These are phyloP conservation scores for Athripsodes cinereus DNA, from an alignment of 2,888 invertebrate genomes.

Conservation along the genomic window DNA sequence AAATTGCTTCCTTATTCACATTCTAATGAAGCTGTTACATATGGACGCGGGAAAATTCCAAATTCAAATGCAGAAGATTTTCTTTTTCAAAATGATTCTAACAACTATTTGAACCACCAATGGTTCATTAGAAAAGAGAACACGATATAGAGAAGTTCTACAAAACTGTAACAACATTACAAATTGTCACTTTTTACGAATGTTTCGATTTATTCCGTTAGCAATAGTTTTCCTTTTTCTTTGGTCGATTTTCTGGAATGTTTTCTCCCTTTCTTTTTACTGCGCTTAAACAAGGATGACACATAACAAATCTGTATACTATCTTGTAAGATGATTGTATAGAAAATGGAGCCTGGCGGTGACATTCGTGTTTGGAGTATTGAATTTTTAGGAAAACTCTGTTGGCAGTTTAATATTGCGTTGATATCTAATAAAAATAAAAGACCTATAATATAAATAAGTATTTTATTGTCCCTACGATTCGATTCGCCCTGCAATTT, in stretches of 20 bases:
- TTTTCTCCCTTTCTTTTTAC: not conserved
- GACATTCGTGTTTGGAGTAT: conserved; percentile 4
- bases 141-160: too few species aligned
- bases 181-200: not conserved
- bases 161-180: too few species aligned
- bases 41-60: not conserved
- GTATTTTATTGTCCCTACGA: too few species aligned
- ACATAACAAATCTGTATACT: not conserved
- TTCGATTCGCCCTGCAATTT: too few species aligned
- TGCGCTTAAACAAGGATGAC: not conserved
- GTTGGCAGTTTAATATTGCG: not conserved
- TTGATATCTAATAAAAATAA: not conserved
- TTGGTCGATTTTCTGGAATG: not conserved
- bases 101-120: too few species aligned
- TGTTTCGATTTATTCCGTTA: not conserved
- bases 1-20: too few species aligned
- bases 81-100: not conserved
- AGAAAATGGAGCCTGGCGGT: conserved; percentile 8
- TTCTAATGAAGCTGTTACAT: too few species aligned
- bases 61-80: not conserved
- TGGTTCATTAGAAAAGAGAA: too few species aligned
- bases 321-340: not conserved
- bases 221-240: not conserved
- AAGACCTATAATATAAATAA: not conserved
- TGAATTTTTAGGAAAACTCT: conserved; percentile 1